phyloP scores from a whole-genome alignment of 2,797 vertebrate genomes.

The Acanthornis magna region DNA sequence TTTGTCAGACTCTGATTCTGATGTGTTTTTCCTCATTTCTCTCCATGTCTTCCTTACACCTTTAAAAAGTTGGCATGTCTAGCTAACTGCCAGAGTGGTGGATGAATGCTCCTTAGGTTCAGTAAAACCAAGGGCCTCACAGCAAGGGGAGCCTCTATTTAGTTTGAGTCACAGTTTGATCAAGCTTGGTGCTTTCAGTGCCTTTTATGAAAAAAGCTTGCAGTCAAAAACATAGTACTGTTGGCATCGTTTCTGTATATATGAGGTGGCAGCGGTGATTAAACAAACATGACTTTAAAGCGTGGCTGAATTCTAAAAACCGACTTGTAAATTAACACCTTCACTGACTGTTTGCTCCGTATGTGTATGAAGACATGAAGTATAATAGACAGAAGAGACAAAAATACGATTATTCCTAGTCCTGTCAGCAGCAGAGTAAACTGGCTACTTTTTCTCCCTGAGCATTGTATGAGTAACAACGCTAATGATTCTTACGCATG shows the following conservation, averaged over 20 bases:
- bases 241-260: background rate
- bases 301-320: background rate
- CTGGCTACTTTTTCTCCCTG: background rate
- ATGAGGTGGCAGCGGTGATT: slow-evolving; percentile 30
- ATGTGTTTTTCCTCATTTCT: background rate
- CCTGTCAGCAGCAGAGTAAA: background rate
- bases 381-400: background rate
- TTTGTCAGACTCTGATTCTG: background rate
- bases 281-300: slow-evolving; percentile 30
- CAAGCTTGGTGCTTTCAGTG: background rate
- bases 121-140: background rate
- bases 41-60: background rate
- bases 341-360: background rate
- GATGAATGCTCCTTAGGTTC: slow-evolving; percentile 13
- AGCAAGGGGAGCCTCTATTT: background rate
- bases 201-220: background rate
- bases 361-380: background rate
- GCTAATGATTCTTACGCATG: background rate
- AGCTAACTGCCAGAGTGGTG: background rate
- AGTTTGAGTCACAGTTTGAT: background rate
- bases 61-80: background rate
- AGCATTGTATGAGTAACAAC: background rate
- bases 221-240: background rate
- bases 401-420: background rate
- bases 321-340: background rate